Base-by-base conservation (phyloP, 2,888 invertebrate species). In the Campoplex nolae region DNA sequence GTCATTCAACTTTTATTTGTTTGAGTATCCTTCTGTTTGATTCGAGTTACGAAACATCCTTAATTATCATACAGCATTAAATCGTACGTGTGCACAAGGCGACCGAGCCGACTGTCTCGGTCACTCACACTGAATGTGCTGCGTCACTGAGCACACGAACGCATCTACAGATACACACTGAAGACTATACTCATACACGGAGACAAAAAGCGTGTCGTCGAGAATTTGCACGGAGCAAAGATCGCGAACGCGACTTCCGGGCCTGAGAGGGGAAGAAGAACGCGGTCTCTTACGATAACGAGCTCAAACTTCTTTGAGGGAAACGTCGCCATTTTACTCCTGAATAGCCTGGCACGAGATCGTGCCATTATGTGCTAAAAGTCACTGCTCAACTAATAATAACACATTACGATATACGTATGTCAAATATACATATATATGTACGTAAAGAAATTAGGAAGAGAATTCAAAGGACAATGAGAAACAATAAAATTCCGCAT, bases 241-340 rank as follows among this genome's bases (percentile, higher is more conserved):
- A 86, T 86, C 86, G 84, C 86, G 86, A 86, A 58, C 81, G 81
- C 77, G 42, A 84, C 81, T 86, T 84, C 84, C 86, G 86, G 87
- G 81, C 84, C 75, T 23, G 70, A 2, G 71, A n/a, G 71, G 32
- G 68, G 67, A 38, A 28, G 48, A 32, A 42, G 75, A 79, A 48
- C 83, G 79, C 78, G 71, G 73, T 78, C 54, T 75, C 75, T 62
- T 45, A 80, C 84, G 84, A 77, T 84, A 86, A 86, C 84, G 83
- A 86, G 80, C 77, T 54, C 77, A 74, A 83, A 42, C 75, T 48
- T 35, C 32, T 51, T 68, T 42, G 45, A 28, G 76, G 58, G 51
- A 51, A 23, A 42, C n/a, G 68, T 65, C 42, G 67, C 28, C 45
- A 62, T 86, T 79, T 79, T 70, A 48, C 56, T 67, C 67, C 58